Evolutionary conservation across 1,140 invertebrate species (phyloP).

Genomic region (Coboldia fuscipes): DNA sequence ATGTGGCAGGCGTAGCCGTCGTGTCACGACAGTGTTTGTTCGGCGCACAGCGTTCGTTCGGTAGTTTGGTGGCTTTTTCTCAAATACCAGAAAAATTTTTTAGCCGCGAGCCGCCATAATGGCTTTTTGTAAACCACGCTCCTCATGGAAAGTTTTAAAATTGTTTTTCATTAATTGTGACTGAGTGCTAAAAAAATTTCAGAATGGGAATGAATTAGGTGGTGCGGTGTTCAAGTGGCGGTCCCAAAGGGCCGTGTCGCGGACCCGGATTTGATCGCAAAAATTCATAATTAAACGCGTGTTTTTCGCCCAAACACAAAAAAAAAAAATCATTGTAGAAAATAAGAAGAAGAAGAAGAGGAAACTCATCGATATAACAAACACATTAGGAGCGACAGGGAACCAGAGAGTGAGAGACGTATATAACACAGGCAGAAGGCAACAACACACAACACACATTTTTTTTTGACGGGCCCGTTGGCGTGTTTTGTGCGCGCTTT

Average conservation of each 20-base stretch:
- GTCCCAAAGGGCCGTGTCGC: constrained; percentile 36
- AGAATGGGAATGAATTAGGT: constrained; percentile 42
- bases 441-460: no score
- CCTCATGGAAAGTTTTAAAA: constrained; percentile 40
- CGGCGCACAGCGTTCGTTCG: no score
- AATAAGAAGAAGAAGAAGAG: background rate
- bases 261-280: constrained; percentile 26
- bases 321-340: no score
- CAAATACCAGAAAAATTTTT: no score
- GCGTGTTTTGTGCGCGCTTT: no score
- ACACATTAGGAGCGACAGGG: background rate
- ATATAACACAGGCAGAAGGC: no score
- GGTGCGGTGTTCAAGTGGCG: constrained; percentile 31
- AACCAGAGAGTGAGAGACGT: background rate
- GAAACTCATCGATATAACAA: background rate
- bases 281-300: constrained; percentile 30
- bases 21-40: no score
- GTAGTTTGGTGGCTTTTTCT: no score
- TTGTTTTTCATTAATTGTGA: constrained; percentile 46
- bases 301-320: constrained; percentile 38
- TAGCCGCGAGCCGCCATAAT: constrained; percentile 33
- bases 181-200: constrained; percentile 42
- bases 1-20: no score
- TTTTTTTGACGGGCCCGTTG: no score
- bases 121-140: constrained; percentile 40